These are phyloP conservation scores for Hormaphis cornu DNA, from an alignment of 1,140 invertebrate genomes.

Conservation along the genomic window DNA sequence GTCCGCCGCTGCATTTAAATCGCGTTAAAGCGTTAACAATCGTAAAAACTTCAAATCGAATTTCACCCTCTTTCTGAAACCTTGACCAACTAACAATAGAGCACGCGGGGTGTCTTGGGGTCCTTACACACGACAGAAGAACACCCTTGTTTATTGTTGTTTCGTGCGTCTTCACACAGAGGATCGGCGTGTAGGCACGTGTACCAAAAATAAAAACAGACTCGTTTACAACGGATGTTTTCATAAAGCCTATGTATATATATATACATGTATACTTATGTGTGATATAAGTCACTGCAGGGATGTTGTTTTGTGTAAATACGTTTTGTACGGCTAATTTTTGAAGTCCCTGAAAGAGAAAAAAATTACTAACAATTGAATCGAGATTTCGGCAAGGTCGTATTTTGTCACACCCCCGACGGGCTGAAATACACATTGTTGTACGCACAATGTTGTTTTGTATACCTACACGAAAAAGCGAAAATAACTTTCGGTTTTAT, in stretches of 20 bases:
- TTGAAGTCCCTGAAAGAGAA: background rate
- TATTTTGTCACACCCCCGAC: slow-evolving; percentile 11
- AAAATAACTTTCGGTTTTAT: slow-evolving; percentile 25
- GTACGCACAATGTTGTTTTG: no score
- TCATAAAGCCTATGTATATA: background rate
- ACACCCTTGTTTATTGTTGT: background rate
- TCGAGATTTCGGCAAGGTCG: slow-evolving; percentile 20
- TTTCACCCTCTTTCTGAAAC: slow-evolving; percentile 2
- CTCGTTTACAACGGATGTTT: slow-evolving; percentile 1
- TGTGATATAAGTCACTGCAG: slow-evolving; percentile 13
- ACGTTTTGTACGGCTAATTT: slow-evolving; percentile 10
- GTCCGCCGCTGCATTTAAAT: background rate
- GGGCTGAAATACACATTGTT: background rate
- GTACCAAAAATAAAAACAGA: slow-evolving; percentile 8
- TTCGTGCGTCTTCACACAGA: background rate
- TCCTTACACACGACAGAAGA: background rate
- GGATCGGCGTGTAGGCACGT: background rate
- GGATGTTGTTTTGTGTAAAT: slow-evolving; percentile 23
- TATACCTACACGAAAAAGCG: slow-evolving; percentile 2
- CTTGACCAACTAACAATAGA: slow-evolving; percentile 28
- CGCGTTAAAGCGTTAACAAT: slow-evolving; percentile 13
- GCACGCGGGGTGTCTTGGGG: background rate
- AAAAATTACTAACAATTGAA: slow-evolving; percentile 17
- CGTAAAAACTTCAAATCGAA: background rate
- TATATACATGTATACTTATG: no score